These are phyloP conservation scores for Archips xylosteana DNA, from an alignment of 2,888 invertebrate genomes.

Conservation along the genomic window DNA sequence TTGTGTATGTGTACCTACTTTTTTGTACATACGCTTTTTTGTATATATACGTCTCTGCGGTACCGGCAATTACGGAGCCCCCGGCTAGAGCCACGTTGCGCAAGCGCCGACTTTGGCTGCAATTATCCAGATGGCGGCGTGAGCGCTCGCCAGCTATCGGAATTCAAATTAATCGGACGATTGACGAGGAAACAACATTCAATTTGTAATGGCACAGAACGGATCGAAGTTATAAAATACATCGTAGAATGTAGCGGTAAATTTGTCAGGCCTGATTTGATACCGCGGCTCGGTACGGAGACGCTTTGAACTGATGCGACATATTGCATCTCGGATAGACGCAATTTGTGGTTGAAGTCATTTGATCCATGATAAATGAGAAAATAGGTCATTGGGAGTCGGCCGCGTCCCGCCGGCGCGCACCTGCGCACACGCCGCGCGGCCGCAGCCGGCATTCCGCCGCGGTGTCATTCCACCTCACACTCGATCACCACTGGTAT, in stretches of 20 bases:
- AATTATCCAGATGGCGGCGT: neutral
- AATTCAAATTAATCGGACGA: neutral
- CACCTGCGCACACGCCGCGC: slow-evolving; percentile 11
- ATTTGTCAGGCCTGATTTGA: neutral
- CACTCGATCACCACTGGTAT: slow-evolving; percentile 22
- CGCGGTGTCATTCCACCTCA: neutral
- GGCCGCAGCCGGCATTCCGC: neutral
- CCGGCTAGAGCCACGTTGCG: neutral
- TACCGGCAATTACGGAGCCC: neutral
- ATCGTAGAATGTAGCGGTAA: neutral
- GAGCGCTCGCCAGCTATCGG: neutral
- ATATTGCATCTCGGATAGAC: neutral
- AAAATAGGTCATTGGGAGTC: slow-evolving; percentile 10
- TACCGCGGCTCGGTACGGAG: neutral
- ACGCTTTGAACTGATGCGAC: neutral
- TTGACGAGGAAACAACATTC: neutral
- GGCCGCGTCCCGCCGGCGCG: neutral
- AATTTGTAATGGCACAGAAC: neutral
- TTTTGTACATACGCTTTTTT: neutral
- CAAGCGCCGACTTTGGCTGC: neutral
- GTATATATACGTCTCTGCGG: neutral
- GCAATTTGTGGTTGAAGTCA: neutral
- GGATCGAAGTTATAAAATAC: neutral
- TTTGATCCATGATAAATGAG: neutral
- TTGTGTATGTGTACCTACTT: neutral